Conservation (phyloP, 2,888 invertebrate species). For the Xestia ashworthii region DNA sequence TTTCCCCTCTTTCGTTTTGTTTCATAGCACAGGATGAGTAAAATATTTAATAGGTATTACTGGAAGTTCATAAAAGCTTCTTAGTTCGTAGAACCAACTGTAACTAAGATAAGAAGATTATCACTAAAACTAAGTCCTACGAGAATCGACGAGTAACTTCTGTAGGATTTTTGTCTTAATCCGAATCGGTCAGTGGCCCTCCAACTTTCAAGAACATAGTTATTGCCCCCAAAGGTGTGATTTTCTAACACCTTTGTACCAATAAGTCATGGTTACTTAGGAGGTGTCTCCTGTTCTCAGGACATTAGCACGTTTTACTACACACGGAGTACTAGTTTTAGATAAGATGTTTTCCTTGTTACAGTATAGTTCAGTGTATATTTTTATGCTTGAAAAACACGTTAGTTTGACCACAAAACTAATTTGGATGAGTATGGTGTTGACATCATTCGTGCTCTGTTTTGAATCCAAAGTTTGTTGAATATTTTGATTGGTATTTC, state of each 20-base stretch:
- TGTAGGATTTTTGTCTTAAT: neutral
- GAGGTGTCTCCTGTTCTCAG: conserved; percentile 31
- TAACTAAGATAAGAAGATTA: neutral
- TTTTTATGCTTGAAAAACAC: conserved; percentile 11
- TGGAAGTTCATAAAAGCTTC: neutral
- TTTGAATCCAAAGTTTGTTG: neutral
- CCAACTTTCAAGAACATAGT: neutral
- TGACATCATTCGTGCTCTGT: neutral
- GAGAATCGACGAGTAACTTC: neutral
- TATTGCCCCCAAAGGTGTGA: conserved; percentile 24
- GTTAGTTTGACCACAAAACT: conserved; percentile 25
- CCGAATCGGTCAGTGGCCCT: neutral
- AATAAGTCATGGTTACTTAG: conserved; percentile 49
- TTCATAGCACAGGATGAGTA: neutral
- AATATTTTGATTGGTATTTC: neutral
- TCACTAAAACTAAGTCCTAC: neutral
- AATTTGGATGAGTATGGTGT: neutral
- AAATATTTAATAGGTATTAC: neutral
- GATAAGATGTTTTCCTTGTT: conserved; percentile 45
- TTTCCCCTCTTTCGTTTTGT: neutral
- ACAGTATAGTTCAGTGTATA: conserved; percentile 11
- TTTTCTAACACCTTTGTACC: conserved; percentile 42
- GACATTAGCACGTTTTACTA: conserved; percentile 25
- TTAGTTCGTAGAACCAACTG: neutral
- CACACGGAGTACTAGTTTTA: conserved; percentile 20